phyloP scores from a whole-genome alignment of 2,888 invertebrate species.

The Caenorhabditis wallacei region DNA sequence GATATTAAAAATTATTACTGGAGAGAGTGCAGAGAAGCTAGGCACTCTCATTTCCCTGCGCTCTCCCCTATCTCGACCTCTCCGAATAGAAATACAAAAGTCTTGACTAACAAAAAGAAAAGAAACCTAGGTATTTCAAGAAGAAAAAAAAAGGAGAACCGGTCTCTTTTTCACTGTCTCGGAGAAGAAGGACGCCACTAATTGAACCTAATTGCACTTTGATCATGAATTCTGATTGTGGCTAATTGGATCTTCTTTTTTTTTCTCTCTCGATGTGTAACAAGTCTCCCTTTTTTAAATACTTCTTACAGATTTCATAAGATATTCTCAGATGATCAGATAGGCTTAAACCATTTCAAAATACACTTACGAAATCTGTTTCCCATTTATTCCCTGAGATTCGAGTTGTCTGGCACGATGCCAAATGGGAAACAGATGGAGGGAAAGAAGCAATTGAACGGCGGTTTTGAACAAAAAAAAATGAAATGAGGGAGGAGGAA shows the following conservation, averaged over 20 bases:
- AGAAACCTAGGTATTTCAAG: constrained; percentile 27
- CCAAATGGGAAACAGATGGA: constrained; percentile 59
- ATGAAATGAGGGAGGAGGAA: not conserved
- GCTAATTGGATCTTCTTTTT: constrained; percentile 44
- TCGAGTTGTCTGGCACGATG: constrained; percentile 27
- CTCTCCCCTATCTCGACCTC: not conserved
- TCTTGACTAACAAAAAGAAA: not conserved
- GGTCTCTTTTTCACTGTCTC: too few species aligned
- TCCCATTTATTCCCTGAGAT: constrained; percentile 39
- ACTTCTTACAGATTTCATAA: constrained; percentile 9
- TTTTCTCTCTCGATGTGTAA: constrained; percentile 2
- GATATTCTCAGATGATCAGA: not conserved
- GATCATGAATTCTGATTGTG: constrained; percentile 40
- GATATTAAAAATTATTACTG: not conserved
- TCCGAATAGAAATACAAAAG: not conserved
- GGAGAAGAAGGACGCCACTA: constrained; percentile 28
- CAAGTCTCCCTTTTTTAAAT: constrained; percentile 8
- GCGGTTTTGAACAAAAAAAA: constrained; percentile 23
- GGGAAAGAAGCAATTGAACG: constrained; percentile 9
- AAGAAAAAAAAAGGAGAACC: constrained; percentile 1
- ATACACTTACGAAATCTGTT: constrained; percentile 33
- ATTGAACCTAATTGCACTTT: constrained; percentile 57
- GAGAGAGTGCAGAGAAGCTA: not conserved
- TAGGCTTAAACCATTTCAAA: too few species aligned
- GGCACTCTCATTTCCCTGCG: not conserved